These are phyloP conservation scores for Synergus gifuensis DNA, from an alignment of 2,888 invertebrate genomes.

Conservation along the genomic window DNA sequence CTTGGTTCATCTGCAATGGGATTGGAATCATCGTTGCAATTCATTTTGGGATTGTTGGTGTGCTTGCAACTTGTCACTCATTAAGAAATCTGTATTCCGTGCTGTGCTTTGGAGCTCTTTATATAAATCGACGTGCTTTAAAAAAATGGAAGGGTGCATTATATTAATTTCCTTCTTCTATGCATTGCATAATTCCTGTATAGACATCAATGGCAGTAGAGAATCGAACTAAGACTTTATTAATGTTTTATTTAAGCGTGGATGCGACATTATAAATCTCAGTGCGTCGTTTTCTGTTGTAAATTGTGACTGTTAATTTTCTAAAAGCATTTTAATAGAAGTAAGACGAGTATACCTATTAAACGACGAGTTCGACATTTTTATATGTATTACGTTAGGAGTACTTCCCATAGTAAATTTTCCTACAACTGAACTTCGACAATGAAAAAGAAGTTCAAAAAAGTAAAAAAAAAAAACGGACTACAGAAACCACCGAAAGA, in stretches of 20 bases:
- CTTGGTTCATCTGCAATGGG: conserved; percentile 61
- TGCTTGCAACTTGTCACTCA: conserved; percentile 65
- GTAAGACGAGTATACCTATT: neutral
- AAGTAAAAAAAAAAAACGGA: neutral
- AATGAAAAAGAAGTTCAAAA: conserved; percentile 3
- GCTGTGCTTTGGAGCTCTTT: conserved; percentile 72
- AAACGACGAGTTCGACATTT: neutral
- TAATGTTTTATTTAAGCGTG: neutral
- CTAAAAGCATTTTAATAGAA: neutral
- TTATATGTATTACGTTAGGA: neutral
- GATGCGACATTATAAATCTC: neutral
- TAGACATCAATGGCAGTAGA: conserved; percentile 3
- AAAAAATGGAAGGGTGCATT: conserved; percentile 52
- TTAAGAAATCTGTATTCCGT: conserved; percentile 64
- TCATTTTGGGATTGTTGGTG: conserved; percentile 64
- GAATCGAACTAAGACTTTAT: neutral
- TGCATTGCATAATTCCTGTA: neutral
- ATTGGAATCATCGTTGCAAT: conserved; percentile 56
- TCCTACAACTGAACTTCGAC: neutral
- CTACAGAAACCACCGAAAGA: neutral
- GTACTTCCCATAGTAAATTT: conserved; percentile 8
- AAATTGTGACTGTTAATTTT: neutral
- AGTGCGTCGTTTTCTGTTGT: neutral
- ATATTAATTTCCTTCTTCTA: neutral
- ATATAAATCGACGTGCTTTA: conserved; percentile 72